Evolutionary conservation across 2,888 invertebrate species (phyloP), one percentile per base, ranked within the genome.

Genomic region (Nemoura dubitans): DNA sequence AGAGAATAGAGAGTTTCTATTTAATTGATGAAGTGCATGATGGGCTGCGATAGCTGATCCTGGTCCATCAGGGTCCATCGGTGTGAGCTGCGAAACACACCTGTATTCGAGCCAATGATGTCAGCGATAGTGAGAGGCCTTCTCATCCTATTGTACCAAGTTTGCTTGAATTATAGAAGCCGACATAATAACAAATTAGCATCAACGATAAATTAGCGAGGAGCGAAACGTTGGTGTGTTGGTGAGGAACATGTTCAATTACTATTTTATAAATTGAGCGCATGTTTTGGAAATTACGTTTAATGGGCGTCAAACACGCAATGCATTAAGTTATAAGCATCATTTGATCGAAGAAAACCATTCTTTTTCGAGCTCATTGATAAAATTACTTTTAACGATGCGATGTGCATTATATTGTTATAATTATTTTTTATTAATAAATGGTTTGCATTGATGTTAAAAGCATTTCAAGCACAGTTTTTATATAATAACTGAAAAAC

Each of bases 141-240:
- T 59, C 21, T 59, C 59, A 59, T 59, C 1, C 21, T 21, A 36
- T 59, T 59, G 16, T 59, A 59, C 59, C 59, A 59, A 59, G 1
- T 59, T 59, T 59, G 59, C 6, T 59, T 59, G 59, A 59, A 59
- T 59, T 59, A 59, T 59, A 59, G 59, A 59, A 59, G 59, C 59
- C 59, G 59, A 59, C 59, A 59, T 59, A 59, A 59, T 59, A 59
- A 59, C 16, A 59, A 59, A 59, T 59, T 59, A 59, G 59, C 59
- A 59, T 59, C 59, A 21, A 21, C 59, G 59, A 59, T 59, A 59
- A 59, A 59, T 59, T 59, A 59, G 59, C 59, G 21, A 21, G 21
- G 59, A 59, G 21, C 59, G 59, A 21, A 59, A 59, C 10, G 36
- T 36, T 36, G 5, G 5, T 59, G 59, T 59, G 59, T 2, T 59